Evolutionary conservation across 2,113 vertebrate genomes (phyloP).

Genomic region (Motacilla alba): DNA sequence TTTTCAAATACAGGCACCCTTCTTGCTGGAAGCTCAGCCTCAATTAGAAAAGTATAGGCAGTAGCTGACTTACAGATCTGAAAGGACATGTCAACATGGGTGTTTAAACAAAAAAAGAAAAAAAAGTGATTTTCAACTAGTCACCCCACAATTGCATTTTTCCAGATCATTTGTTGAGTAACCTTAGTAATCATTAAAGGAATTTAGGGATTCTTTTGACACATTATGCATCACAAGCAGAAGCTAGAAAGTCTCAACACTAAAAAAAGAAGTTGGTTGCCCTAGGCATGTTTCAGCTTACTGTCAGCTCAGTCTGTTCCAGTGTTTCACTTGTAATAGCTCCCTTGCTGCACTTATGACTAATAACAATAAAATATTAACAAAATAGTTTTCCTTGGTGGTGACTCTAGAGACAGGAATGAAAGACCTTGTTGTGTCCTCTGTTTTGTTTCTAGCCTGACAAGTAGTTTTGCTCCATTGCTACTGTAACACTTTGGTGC

Average conservation of each 20-base stretch:
- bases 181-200: not conserved
- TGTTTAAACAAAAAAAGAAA: not conserved
- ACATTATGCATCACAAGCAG: conserved; percentile 10
- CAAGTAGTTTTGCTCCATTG: not conserved
- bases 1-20: not conserved
- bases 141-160: not conserved
- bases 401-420: not conserved
- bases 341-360: conserved; percentile 11
- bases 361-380: conserved; percentile 60
- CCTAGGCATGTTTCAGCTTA: conserved; percentile 45
- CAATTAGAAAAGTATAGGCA: not conserved
- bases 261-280: conserved; percentile 8
- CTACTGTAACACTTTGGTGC: not conserved
- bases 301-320: conserved; percentile 30
- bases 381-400: conserved; percentile 11
- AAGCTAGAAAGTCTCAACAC: conserved; percentile 28
- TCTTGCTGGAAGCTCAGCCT: not conserved
- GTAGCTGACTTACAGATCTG: not conserved
- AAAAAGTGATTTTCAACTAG: not conserved
- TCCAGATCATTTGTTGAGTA: not conserved
- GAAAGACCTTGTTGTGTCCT: not conserved
- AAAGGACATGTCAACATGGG: not conserved
- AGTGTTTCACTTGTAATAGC: conserved; percentile 25
- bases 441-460: not conserved
- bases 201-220: conserved; percentile 29